phyloP scores from a whole-genome alignment of 2,113 vertebrate genomes.

The Fregetta grallaria region DNA sequence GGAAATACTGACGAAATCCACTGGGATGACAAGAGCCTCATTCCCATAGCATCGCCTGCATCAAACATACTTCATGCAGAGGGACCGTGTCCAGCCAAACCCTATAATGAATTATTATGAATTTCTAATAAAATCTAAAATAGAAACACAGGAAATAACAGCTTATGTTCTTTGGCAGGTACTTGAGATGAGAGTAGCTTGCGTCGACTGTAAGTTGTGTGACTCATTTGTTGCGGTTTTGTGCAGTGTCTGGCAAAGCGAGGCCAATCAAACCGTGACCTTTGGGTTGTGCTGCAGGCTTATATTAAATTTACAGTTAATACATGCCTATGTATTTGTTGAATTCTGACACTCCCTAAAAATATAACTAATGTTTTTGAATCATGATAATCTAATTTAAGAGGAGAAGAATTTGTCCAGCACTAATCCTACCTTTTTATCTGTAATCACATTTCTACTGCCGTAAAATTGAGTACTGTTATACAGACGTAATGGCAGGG shows the following conservation, averaged over 20 bases:
- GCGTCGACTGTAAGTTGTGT: not conserved
- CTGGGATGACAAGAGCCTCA: not conserved
- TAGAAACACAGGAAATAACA: not conserved
- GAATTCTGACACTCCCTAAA: not conserved
- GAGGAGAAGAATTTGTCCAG: constrained; percentile 22
- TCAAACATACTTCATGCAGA: fast-evolving
- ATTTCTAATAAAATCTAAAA: not conserved
- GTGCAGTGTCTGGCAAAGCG: not conserved
- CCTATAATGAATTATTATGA: not conserved
- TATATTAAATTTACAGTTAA: constrained; percentile 16
- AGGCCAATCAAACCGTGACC: not conserved
- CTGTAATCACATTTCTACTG: constrained; percentile 34
- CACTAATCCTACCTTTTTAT: constrained; percentile 40
- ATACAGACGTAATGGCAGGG: constrained; percentile 39
- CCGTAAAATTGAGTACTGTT: constrained; percentile 17
- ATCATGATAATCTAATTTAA: constrained; percentile 14
- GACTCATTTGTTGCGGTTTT: not conserved
- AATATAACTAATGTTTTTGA: not conserved
- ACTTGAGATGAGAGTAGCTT: not conserved
- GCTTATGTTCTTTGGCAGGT: not conserved
- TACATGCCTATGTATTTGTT: not conserved
- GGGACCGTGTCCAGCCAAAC: not conserved
- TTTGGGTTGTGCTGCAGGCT: not conserved
- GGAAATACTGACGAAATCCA: not conserved
- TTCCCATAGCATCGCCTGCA: not conserved